Conservation (phyloP, 2,797 vertebrate genomes). For the Characodon lateralis region DNA sequence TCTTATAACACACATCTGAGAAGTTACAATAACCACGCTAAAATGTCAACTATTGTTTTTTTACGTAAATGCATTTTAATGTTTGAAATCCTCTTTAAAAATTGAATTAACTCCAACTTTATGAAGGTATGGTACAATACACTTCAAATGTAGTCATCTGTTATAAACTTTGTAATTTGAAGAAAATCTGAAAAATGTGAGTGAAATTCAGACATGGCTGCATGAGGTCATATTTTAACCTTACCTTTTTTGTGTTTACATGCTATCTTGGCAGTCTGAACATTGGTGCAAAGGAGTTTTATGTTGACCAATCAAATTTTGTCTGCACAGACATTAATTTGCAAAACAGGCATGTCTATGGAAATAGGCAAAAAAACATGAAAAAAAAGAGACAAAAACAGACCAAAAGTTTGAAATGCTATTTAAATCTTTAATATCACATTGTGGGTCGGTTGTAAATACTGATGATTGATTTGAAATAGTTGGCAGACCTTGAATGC, state of each 20-base stretch:
- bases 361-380: background rate
- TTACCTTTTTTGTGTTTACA: background rate
- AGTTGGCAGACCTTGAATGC: conserved; percentile 28
- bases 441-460: conserved; percentile 45
- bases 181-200: background rate
- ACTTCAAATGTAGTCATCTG: background rate
- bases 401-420: conserved; percentile 26
- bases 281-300: background rate
- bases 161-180: background rate
- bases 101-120: background rate
- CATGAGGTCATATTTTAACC: background rate
- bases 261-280: background rate
- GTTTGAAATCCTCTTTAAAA: background rate
- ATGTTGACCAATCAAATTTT: background rate
- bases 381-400: conserved; percentile 23
- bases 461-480: conserved; percentile 50
- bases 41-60: background rate
- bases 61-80: background rate
- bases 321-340: background rate
- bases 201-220: background rate
- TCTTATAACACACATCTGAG: background rate
- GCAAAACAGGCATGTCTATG: background rate
- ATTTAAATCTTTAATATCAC: conserved; percentile 44
- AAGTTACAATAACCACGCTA: background rate
- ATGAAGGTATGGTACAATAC: background rate